Base-by-base conservation (phyloP, 2,888 invertebrate genomes). In the Phania funesta region DNA sequence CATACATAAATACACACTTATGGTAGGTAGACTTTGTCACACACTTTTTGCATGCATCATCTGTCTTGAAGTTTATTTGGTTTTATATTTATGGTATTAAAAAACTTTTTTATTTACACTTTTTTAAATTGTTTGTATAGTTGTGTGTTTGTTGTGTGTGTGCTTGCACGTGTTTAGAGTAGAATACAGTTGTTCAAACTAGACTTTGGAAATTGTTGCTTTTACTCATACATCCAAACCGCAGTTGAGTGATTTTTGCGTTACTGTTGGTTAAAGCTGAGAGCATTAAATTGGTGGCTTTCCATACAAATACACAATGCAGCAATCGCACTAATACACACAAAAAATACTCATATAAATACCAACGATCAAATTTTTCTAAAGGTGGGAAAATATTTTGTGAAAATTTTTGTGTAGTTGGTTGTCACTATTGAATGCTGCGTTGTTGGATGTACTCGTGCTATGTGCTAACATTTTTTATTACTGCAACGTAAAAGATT, bases 241-340 rank as follows among this genome's bases (percentile, higher is more conserved):
- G 46, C 70, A 65, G 46, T 65, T 82, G 82, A 78, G 74, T 82
- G 74, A 82, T 70, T 82, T 75, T 78, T 58, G 71, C 29, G 41
- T 65, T 78, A 41, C 18, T 32, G 22, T 48, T 62, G n/a, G 67
- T 68, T 77, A 56, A 60, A 64, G 32, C 32, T 41, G 56, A 50
- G 44, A 46, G 56, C 48, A 62, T 77, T 78, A 65, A 73, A 77
- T 73, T 68, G 41, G 52, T 56, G 81, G 73, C 64, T 73, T 75
- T 46, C n/a, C n/a, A 46, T 52, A n/a, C 32, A 16, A n/a, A 65
- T 41, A 22, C 9, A 38, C 16, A 1, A 32, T 16, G 5, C 50
- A 52, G 18, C 13, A 50, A 1, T 4, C 32, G 20, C 52, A 38
- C 22, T 26, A 2, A 52, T 22, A 18, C 0, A 56, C 13, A 22